Base-by-base conservation (phyloP, 2,113 vertebrate species). In the Origma solitaria region DNA sequence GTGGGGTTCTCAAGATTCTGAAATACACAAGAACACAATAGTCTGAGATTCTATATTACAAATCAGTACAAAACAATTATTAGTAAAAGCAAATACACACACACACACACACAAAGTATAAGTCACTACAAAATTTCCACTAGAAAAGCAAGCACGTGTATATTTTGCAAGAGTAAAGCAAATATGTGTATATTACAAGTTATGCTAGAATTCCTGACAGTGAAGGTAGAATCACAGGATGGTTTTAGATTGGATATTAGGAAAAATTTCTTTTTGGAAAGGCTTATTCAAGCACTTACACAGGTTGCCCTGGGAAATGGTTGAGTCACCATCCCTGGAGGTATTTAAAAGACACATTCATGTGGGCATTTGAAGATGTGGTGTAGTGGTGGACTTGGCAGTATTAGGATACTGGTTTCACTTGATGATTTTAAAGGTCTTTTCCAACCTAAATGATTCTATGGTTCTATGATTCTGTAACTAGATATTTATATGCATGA, bases 101-200 rank as follows among this genome's bases (percentile, higher is more conserved):
- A 17, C 6, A 16, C 6, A 16, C 38, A 9, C 4, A 19, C 6
- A 15, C 15, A 4, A 22, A 49, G 23, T 24, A 0, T 33, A 91
- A 78, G 30, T 82, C 33, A 70, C 37, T 71, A 44, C 13, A 57
- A 53, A 71, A 75, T 66, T 71, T 49, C 47, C 15, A 25, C n/a
- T 57, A 62, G 62, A 73, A 85, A 81, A 82, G 44, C 38, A 82
- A 47, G 35, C 28, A 6, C 25, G 3, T 61, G 8, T n/a, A 10
- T 40, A 37, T 72, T 68, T 82, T 61, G 53, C 53, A 56, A 40
- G 16, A 71, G 8, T n/a, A 40, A 81, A 64, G 31, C 23, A 92
- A 78, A 66, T 60, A 10, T 19, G 15, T 54, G 15, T 57, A 23
- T 68, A 40, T 78, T 62, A 10, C n/a, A 22, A 54, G 13, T 49